Evolutionary conservation across 2,797 vertebrate species (phyloP).

Genomic region (Natrix natrix): DNA sequence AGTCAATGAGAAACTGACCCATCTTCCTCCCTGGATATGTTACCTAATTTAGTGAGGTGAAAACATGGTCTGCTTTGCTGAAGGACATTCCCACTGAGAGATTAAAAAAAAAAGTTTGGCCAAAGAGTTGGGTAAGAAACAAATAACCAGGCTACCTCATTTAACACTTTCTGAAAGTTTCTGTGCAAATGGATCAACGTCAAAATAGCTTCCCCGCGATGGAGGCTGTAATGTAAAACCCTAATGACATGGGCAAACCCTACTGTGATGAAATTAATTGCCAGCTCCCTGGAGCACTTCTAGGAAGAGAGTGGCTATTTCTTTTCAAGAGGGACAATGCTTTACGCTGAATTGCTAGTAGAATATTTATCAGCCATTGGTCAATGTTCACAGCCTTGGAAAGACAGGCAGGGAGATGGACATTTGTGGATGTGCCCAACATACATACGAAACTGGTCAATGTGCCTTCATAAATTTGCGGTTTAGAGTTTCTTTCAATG

Average conservation of each 20-base stretch:
- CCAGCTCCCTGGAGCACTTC: not conserved
- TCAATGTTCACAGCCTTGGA: not conserved
- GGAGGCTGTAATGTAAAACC: not conserved
- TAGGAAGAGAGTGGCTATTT: not conserved
- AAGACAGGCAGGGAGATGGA: not conserved
- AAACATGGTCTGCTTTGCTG: not conserved
- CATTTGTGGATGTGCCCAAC: not conserved
- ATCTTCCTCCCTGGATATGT: not conserved
- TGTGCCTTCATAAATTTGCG: not conserved
- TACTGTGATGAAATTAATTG: conserved; percentile 12
- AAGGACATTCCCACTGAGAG: not conserved
- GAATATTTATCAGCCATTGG: conserved; percentile 20
- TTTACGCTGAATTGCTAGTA: not conserved
- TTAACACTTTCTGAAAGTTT: not conserved
- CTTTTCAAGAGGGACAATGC: not conserved
- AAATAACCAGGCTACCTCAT: not conserved
- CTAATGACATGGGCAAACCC: not conserved
- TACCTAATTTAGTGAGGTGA: not conserved
- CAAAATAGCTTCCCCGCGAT: not conserved
- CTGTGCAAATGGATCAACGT: not conserved
- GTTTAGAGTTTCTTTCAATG: not conserved
- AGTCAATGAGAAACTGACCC: not conserved
- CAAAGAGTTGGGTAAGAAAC: not conserved
- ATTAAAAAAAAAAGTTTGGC: not conserved
- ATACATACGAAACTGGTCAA: not conserved